Evolutionary conservation across 2,888 invertebrate genomes (phyloP).

Genomic region (Siphlonurus alternatus): DNA sequence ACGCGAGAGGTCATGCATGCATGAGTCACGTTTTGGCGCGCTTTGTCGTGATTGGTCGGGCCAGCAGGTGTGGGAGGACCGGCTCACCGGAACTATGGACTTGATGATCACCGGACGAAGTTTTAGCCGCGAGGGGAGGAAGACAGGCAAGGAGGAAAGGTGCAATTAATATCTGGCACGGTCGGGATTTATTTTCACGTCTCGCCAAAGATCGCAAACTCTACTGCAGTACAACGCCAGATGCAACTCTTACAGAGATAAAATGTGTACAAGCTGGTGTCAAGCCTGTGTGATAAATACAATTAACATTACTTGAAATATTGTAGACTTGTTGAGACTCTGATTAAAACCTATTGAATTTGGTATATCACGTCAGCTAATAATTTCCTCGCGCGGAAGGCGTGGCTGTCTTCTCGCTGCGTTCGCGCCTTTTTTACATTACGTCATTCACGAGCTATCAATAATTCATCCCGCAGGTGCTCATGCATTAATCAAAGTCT

Average conservation of each 20-base stretch:
- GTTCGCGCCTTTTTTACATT: not conserved
- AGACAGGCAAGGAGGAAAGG: not conserved
- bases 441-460: not conserved
- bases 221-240: no score
- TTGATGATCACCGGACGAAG: not conserved
- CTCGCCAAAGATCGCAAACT: no score
- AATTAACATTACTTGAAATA: no score
- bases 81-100: not conserved
- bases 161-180: not conserved
- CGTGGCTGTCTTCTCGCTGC: no score
- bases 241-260: no score
- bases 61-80: not conserved
- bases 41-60: not conserved
- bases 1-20: not conserved
- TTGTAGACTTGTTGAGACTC: no score
- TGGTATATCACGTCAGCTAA: not conserved
- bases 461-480: not conserved
- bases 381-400: no score
- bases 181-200: not conserved
- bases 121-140: not conserved
- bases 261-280: no score
- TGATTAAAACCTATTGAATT: no score
- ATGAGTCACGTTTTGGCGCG: not conserved
- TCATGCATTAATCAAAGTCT: not conserved
- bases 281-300: no score